These are phyloP conservation scores for Telmatherina bonti DNA, from an alignment of 2,797 vertebrate species.

Conservation along the genomic window DNA sequence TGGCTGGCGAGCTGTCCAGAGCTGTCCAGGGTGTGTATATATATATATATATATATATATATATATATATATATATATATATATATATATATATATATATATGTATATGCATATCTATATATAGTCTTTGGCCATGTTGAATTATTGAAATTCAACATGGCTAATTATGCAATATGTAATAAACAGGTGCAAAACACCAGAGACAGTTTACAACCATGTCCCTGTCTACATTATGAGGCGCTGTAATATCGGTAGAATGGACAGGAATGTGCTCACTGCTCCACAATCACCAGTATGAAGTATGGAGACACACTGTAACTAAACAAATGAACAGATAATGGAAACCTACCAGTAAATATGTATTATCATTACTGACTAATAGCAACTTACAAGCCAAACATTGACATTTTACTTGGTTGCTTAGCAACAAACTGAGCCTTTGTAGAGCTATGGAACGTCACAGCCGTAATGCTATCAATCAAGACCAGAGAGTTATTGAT, in stretches of 20 bases:
- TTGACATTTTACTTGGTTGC: slow-evolving; percentile 39
- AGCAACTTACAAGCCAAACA: slow-evolving; percentile 10
- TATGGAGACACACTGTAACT: slow-evolving; percentile 17
- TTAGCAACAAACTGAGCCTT: slow-evolving; percentile 32
- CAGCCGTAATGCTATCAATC: slow-evolving; percentile 1
- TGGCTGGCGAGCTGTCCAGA: too few species aligned
- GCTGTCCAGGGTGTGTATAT: too few species aligned
- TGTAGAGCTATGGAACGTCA: slow-evolving; percentile 13
- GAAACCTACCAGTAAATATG: slow-evolving; percentile 22
- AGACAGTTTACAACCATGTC: not conserved
- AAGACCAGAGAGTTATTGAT: slow-evolving; percentile 21
- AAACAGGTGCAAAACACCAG: not conserved
- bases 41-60: too few species aligned
- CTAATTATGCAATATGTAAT: not conserved
- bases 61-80: too few species aligned
- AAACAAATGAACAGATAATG: slow-evolving; percentile 8
- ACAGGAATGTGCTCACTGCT: not conserved
- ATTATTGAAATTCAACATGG: too few species aligned
- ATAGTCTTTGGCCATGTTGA: too few species aligned
- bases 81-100: too few species aligned
- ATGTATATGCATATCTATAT: too few species aligned
- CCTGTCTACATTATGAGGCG: too few species aligned
- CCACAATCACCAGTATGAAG: slow-evolving; percentile 16
- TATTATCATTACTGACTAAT: slow-evolving; percentile 32
- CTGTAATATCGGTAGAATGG: not conserved